These are phyloP conservation scores for Anthopleura xanthogrammica DNA, from an alignment of 92 coral and sea anemone species.

Conservation along the genomic window DNA sequence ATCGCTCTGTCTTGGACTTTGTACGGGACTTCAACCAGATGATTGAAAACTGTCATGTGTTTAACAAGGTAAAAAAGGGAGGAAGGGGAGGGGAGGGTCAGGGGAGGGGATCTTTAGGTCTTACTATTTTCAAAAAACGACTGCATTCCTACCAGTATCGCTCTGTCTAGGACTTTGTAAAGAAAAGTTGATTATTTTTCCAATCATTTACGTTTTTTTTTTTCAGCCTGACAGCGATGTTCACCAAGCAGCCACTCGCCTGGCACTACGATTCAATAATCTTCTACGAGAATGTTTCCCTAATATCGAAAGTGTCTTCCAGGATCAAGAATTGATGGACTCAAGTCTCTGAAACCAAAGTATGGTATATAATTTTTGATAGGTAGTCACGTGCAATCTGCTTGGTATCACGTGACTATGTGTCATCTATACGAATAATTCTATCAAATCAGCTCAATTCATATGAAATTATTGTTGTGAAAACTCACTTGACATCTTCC, in stretches of 20 bases:
- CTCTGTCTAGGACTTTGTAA: no score
- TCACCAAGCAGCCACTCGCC: constrained; percentile 47
- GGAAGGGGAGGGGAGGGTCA: background rate
- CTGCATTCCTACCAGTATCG: no score
- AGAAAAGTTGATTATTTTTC: background rate
- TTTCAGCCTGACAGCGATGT: constrained; percentile 64
- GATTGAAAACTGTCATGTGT: constrained; percentile 71
- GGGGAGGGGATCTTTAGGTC: background rate
- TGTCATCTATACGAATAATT: background rate
- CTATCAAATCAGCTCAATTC: no score
- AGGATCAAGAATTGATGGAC: constrained; percentile 33
- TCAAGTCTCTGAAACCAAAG: constrained; percentile 30
- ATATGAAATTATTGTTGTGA: no score
- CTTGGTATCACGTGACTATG: background rate
- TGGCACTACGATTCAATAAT: constrained; percentile 51
- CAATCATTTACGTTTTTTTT: background rate
- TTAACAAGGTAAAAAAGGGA: constrained; percentile 58
- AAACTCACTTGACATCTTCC: no score
- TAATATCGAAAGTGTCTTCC: constrained; percentile 63
- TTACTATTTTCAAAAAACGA: background rate
- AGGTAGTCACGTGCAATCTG: background rate
- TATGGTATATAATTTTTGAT: background rate
- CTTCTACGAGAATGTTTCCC: constrained; percentile 67
- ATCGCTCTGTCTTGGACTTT: constrained; percentile 81
- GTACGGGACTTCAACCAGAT: constrained; percentile 76